Conservation (phyloP, 2,888 invertebrate genomes). For the Mesorhabditis sp. region DNA sequence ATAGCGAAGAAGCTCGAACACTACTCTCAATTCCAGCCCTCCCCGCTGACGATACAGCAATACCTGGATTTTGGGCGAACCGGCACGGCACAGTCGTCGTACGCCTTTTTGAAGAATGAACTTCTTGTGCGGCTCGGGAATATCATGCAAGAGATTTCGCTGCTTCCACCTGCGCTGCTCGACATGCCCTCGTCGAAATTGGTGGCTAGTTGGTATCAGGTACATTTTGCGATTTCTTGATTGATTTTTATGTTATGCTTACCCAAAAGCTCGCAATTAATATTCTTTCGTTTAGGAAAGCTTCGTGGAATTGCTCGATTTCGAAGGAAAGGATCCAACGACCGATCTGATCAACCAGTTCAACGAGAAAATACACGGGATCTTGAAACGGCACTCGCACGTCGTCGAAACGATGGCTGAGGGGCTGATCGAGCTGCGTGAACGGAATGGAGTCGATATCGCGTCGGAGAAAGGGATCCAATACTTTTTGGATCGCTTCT, state of each 20-base stretch:
- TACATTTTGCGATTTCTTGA: too few relatives aligned
- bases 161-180: conserved; percentile 85
- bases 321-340: conserved; percentile 70
- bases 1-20: conserved; percentile 53
- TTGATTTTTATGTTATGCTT: conserved; percentile 66
- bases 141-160: conserved; percentile 94
- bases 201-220: conserved; percentile 85
- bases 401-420: conserved; percentile 97
- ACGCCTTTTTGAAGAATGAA: conserved; percentile 88
- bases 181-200: conserved; percentile 86
- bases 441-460: conserved; percentile 77
- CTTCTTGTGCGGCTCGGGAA: conserved; percentile 88
- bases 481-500: conserved; percentile 96
- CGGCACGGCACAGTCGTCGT: conserved; percentile 74
- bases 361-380: conserved; percentile 52
- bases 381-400: conserved; percentile 89
- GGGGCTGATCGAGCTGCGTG: conserved; percentile 90
- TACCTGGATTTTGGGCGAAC: conserved; percentile 81
- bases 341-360: conserved; percentile 41
- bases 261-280: too few relatives aligned
- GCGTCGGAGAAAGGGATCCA: conserved; percentile 77
- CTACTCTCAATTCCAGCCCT: conserved; percentile 56
- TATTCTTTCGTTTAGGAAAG: conserved; percentile 65
- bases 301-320: conserved; percentile 89
- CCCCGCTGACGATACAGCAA: conserved; percentile 56